Evolutionary conservation across 2,888 invertebrate species (phyloP).

Genomic region (Proisotoma minuta): DNA sequence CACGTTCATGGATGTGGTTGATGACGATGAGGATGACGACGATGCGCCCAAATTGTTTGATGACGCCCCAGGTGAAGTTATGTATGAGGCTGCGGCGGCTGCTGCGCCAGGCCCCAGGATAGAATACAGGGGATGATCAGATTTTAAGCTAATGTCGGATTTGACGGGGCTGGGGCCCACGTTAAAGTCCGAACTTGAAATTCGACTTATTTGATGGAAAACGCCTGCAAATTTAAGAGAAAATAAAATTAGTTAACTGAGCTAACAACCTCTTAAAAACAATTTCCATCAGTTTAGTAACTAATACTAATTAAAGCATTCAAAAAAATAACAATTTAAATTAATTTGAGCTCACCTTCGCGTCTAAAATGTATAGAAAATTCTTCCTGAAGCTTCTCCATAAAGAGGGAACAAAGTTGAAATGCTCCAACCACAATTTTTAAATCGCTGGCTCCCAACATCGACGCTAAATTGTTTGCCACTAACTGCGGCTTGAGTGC

Average conservation of each 20-base stretch:
- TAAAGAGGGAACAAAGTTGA: slow-evolving; percentile 93
- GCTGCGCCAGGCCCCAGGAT: too few relatives aligned
- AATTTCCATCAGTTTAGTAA: too few relatives aligned
- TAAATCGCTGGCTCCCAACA: slow-evolving; percentile 95
- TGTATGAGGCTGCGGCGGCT: too few relatives aligned
- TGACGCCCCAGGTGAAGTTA: too few relatives aligned
- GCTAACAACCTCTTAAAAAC: too few relatives aligned
- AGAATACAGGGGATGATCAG: too few relatives aligned
- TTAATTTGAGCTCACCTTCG: too few relatives aligned
- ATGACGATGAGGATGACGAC: slow-evolving; percentile 20
- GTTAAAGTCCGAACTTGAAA: slow-evolving; percentile 44
- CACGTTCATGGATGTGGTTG: slow-evolving; percentile 18
- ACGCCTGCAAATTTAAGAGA: slow-evolving; percentile 31
- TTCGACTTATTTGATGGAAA: slow-evolving; percentile 46
- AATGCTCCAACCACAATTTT: slow-evolving; percentile 94
- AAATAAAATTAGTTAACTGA: background rate
- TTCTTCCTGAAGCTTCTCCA: slow-evolving; percentile 91
- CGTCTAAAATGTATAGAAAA: slow-evolving; percentile 93
- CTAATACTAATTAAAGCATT: too few relatives aligned
- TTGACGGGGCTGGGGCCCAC: slow-evolving; percentile 46
- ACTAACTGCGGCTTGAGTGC: slow-evolving; percentile 68
- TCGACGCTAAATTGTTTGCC: slow-evolving; percentile 94
- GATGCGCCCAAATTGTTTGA: slow-evolving; percentile 37
- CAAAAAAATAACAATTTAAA: too few relatives aligned
- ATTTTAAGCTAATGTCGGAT: slow-evolving; percentile 46